These are phyloP conservation scores for Polyploca ridens DNA, from an alignment of 2,888 invertebrate species.

Conservation along the genomic window DNA sequence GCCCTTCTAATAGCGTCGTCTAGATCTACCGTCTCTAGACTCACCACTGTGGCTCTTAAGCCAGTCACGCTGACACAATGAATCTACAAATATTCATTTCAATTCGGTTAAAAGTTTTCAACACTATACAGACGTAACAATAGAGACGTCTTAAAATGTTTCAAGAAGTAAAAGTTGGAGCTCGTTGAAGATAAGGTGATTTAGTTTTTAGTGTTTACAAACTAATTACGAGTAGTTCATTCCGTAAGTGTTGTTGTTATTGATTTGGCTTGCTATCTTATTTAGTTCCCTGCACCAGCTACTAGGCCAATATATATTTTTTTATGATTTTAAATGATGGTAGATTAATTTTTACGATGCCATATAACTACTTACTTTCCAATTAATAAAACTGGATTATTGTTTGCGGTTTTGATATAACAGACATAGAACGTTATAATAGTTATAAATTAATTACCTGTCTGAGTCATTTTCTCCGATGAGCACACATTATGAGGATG, in stretches of 20 bases:
- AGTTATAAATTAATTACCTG: constrained; percentile 78
- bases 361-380: background rate
- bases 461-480: constrained; percentile 95
- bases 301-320: too few relatives aligned
- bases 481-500: constrained; percentile 87
- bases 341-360: background rate
- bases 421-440: background rate
- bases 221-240: background rate
- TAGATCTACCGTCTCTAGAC: constrained; percentile 80
- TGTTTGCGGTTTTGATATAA: background rate
- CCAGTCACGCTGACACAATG: constrained; percentile 83
- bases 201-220: background rate
- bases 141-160: background rate
- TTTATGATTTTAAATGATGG: too few relatives aligned
- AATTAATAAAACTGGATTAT: background rate
- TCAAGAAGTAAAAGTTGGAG: background rate
- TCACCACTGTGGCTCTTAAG: constrained; percentile 82
- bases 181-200: background rate
- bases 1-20: constrained; percentile 72
- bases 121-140: too few relatives aligned
- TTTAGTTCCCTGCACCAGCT: too few relatives aligned
- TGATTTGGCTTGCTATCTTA: too few relatives aligned
- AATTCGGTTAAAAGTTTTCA: constrained; percentile 38
- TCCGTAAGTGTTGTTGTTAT: background rate
- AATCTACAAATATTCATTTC: constrained; percentile 77